These are phyloP conservation scores for Muntiacus muntjak DNA, from an alignment of 2,113 vertebrate species.

Conservation along the genomic window DNA sequence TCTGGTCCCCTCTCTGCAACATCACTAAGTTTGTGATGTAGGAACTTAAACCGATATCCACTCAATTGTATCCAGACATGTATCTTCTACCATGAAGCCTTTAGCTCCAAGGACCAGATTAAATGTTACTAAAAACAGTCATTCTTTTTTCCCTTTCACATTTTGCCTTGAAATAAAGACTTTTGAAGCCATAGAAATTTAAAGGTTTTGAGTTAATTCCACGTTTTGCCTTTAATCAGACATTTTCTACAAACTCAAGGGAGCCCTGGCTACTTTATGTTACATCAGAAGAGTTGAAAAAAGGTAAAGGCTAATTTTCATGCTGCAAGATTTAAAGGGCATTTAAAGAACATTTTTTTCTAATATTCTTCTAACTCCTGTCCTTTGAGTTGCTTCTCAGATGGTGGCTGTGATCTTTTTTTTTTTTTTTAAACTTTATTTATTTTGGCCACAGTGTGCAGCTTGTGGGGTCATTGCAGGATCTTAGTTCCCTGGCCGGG, in stretches of 20 bases:
- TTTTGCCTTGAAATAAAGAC: conserved; percentile 22
- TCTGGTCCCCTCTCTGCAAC: neutral
- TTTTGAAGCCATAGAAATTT: neutral
- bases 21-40: neutral
- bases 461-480: neutral
- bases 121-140: neutral
- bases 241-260: neutral
- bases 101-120: neutral
- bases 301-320: neutral
- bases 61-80: neutral
- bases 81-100: neutral
- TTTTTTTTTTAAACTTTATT: neutral
- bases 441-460: neutral
- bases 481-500: neutral
- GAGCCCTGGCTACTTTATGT: neutral
- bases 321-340: neutral
- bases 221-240: neutral
- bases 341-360: neutral
- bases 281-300: neutral
- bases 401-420: neutral
- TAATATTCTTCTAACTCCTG: neutral
- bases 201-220: neutral
- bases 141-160: neutral
- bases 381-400: neutral
- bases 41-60: neutral